Conservation (phyloP, 1,140 invertebrate species). For the Sarcophaga bullata region DNA sequence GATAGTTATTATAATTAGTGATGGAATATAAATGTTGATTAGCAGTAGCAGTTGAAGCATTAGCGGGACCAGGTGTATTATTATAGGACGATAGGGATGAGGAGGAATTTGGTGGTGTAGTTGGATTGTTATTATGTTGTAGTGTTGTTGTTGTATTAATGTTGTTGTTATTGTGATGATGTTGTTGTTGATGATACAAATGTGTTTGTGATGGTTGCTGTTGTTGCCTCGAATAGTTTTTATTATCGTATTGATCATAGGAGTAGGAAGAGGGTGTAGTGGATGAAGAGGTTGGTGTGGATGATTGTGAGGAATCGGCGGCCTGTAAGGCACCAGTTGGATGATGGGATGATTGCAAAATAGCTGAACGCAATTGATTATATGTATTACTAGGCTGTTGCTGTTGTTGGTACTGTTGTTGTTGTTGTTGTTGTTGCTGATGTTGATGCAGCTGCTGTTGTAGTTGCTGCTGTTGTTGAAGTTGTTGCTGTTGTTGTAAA, state of each 20-base stretch:
- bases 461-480: conserved; percentile 22
- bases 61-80: conserved; percentile 43
- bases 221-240: conserved; percentile 44
- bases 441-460: conserved; percentile 51
- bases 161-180: conserved; percentile 44
- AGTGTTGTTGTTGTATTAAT: conserved; percentile 45
- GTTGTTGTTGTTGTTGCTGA: conserved; percentile 47
- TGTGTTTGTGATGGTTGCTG: conserved; percentile 47
- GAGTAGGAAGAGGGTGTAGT: conserved; percentile 28
- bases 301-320: neutral
- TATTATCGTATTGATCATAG: conserved; percentile 49
- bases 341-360: conserved; percentile 63
- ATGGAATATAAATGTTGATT: conserved; percentile 58
- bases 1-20: conserved; percentile 56
- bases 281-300: neutral
- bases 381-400: conserved; percentile 58
- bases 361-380: conserved; percentile 61
- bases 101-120: conserved; percentile 44
- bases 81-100: conserved; percentile 40
- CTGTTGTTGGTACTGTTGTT: conserved; percentile 50
- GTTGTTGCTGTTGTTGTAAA: conserved; percentile 49
- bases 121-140: conserved; percentile 40
- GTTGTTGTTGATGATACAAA: conserved; percentile 44
- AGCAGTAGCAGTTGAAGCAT: conserved; percentile 41
- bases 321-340: conserved; percentile 57